phyloP scores from a whole-genome alignment of 2,888 invertebrate species.

The Pseudoips prasinana region DNA sequence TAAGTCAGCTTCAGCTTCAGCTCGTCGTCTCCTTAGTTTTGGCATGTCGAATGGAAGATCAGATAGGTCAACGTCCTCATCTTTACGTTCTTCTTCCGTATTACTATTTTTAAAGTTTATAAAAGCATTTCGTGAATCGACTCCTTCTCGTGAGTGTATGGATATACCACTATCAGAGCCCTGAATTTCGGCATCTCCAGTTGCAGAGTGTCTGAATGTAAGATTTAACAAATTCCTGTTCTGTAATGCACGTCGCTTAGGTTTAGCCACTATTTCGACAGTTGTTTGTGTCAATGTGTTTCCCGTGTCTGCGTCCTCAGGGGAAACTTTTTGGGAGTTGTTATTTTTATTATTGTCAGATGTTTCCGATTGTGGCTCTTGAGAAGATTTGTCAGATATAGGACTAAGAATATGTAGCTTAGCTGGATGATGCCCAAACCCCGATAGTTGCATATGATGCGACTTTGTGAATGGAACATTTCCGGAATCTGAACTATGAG shows the following conservation, averaged over 20 bases:
- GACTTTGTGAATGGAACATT: conserved; percentile 83
- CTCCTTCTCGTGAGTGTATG: conserved; percentile 90
- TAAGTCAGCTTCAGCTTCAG: conserved; percentile 90
- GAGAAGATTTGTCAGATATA: conserved; percentile 94
- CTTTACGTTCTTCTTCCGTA: conserved; percentile 72
- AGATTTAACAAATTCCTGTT: conserved; percentile 89
- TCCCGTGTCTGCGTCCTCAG: conserved; percentile 82
- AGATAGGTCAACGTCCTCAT: conserved; percentile 85
- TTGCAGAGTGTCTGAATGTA: conserved; percentile 83
- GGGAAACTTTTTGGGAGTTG: conserved; percentile 89
- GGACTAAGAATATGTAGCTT: conserved; percentile 94
- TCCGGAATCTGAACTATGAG: conserved; percentile 92
- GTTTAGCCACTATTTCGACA: conserved; percentile 78
- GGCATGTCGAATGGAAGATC: conserved; percentile 96
- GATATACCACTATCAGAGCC: conserved; percentile 95
- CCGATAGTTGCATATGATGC: conserved; percentile 84
- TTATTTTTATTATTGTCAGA: conserved; percentile 91
- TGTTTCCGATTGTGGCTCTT: conserved; percentile 91
- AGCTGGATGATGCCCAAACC: conserved; percentile 87
- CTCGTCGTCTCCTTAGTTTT: conserved; percentile 87
- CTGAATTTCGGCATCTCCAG: conserved; percentile 88
- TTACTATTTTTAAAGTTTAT: conserved; percentile 83
- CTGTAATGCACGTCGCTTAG: conserved; percentile 86
- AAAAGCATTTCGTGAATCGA: conserved; percentile 85
- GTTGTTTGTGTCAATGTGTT: conserved; percentile 70